Conservation (phyloP, 2,888 invertebrate genomes). For the Dolichomitus sp. region DNA sequence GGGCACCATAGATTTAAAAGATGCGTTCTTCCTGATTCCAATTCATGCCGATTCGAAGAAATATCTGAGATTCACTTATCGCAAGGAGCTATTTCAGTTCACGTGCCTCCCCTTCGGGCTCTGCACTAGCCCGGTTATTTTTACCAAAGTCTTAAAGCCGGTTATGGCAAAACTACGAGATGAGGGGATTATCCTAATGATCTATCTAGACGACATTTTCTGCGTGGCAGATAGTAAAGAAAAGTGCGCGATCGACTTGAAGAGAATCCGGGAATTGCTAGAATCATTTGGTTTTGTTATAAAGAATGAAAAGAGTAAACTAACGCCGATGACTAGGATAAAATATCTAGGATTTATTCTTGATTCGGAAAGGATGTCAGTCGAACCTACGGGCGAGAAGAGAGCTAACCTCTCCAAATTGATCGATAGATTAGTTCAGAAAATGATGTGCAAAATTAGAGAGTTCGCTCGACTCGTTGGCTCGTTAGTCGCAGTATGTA, state of each 20-base stretch:
- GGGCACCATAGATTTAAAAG: conserved; percentile 60
- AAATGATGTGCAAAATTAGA: conserved; percentile 39
- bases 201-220: conserved; percentile 59
- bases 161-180: conserved; percentile 35
- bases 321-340: conserved; percentile 42
- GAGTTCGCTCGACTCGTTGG: conserved; percentile 55
- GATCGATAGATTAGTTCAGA: conserved; percentile 11
- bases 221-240: conserved; percentile 37
- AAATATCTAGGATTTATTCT: conserved; percentile 54
- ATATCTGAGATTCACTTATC: conserved; percentile 66
- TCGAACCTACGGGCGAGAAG: conserved; percentile 50
- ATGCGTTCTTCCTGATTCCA: conserved; percentile 63
- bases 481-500: conserved; percentile 42
- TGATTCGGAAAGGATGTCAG: conserved; percentile 19
- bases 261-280: conserved; percentile 24
- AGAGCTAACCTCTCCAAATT: conserved; percentile 18
- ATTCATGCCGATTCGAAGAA: conserved; percentile 61
- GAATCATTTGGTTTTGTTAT: conserved; percentile 60
- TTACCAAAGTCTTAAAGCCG: conserved; percentile 67
- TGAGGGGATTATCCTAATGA: conserved; percentile 34
- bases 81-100: conserved; percentile 60
- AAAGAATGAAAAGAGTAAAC: conserved; percentile 51
- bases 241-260: conserved; percentile 17
- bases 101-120: conserved; percentile 68
- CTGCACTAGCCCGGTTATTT: conserved; percentile 56